Percentiles rank a stretch among this genome's conserved stretches.
phyloP scores from a whole-genome alignment of 2,888 invertebrate species.

The Troides aeacus region DNA sequence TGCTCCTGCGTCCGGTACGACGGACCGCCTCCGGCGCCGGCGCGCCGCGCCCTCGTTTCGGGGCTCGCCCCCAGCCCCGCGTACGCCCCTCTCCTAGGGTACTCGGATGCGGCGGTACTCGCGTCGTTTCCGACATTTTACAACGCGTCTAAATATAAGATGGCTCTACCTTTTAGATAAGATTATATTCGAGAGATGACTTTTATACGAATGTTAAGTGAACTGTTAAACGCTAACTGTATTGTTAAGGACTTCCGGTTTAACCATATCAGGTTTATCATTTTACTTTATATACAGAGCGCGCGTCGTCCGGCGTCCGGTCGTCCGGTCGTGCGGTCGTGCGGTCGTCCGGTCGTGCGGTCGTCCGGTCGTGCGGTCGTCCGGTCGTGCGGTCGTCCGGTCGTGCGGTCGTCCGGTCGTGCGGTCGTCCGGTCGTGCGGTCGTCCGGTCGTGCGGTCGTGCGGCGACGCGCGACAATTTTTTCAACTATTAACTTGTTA shows the following conservation, averaged over 20 bases:
- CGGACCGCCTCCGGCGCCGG: not conserved
- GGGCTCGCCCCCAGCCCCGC: constrained; percentile 62
- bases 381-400: not conserved
- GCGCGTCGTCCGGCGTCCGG: constrained; percentile 32
- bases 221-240: constrained; percentile 77
- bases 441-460: constrained; percentile 6
- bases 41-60: constrained; percentile 31
- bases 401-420: constrained; percentile 42
- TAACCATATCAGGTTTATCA: constrained; percentile 68
- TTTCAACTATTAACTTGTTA: constrained; percentile 43
- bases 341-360: constrained; percentile 46
- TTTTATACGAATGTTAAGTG: constrained; percentile 80
- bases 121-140: constrained; percentile 60
- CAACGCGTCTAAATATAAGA: constrained; percentile 66
- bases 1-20: too few relatives aligned
- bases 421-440: too few relatives aligned
- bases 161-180: constrained; percentile 77
- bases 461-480: constrained; percentile 49
- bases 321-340: constrained; percentile 5
- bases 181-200: constrained; percentile 77
- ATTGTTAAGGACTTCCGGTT: constrained; percentile 73
- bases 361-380: constrained; percentile 38
- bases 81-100: constrained; percentile 49
- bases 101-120: constrained; percentile 59
- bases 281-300: constrained; percentile 37